Evolutionary conservation across 37 sponge, comb jelly and placozoan genomes (phyloP), one percentile per base, ranked within the genome.

Genomic region (Mnemiopsis leidyi): DNA sequence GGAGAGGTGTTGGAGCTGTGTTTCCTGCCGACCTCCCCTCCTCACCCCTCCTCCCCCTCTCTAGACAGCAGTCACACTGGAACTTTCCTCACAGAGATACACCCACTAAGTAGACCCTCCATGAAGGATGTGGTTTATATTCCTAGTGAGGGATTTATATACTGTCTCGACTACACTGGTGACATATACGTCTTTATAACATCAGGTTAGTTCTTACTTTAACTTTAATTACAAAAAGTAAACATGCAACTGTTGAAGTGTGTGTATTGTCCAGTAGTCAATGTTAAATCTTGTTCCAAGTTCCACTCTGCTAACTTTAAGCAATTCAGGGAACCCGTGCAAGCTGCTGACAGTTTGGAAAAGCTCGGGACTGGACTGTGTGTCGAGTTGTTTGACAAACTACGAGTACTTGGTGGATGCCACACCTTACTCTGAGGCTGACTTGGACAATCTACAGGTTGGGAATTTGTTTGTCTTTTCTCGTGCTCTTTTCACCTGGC

Each of bases 351-450:
- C 90, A 7, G 90, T 85, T 16, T 85, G 90, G 90, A 13, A 26
- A 25, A 38, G 23, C 39, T 28, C 32, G 26, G 36, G 23, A 3
- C 39, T 40, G 40, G 61, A 40, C 90, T 85, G 90, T 85, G 90
- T 85, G 3, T 40, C 90, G n/a, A 39, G 90, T 21, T 85, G 90
- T 26, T 25, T 85, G 25, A 85, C 90, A 7, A 85, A 85, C 61
- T 85, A 85, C 90, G 90, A 85, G 90, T 85, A 85, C 61, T 28
- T 85, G 2, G 90, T 85, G 36, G 90, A 85, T 85, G 61, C 48
- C 25, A 85, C 90, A 7, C 90, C 90, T 39, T 85, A 85, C 61
- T 85, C 90, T 3, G 90, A 85, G 28, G 40, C 90, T 23, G 90
- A 85, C 61, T 28, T 85, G 90, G 90, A 85, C 61, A 85, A 23